Evolutionary conservation across 2,797 vertebrate species (phyloP).

Genomic region (Pampus argenteus): DNA sequence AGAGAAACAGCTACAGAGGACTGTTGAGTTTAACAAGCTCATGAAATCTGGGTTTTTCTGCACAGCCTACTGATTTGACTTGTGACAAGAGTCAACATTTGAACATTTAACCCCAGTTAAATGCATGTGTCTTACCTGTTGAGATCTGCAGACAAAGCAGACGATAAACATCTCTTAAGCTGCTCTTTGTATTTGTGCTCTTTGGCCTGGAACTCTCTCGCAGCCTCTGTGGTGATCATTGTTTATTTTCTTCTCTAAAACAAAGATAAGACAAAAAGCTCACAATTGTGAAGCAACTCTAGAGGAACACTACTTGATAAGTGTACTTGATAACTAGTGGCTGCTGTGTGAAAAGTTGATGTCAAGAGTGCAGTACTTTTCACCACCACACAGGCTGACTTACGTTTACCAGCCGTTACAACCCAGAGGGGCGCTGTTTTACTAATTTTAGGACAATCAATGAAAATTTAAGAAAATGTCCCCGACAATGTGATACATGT

Average conservation of each 20-base stretch:
- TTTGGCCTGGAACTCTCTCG: slow-evolving; percentile 74
- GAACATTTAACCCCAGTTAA: neutral
- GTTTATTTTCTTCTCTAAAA: slow-evolving; percentile 26
- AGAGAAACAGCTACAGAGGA: too few relatives aligned
- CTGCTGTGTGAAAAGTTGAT: neutral
- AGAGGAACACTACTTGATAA: neutral
- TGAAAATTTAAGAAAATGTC: slow-evolving; percentile 9
- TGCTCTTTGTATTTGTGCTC: slow-evolving; percentile 81
- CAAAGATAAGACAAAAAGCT: slow-evolving; percentile 12
- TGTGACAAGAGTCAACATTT: slow-evolving; percentile 1
- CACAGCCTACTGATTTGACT: neutral
- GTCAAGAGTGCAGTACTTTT: neutral
- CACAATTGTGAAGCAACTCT: neutral
- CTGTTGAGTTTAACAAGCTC: too few relatives aligned
- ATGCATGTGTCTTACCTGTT: slow-evolving; percentile 50
- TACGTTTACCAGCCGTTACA: neutral
- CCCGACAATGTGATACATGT: neutral
- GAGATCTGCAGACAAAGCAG: slow-evolving; percentile 86
- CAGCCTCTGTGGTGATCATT: slow-evolving; percentile 73
- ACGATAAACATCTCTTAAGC: slow-evolving; percentile 83
- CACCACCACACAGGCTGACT: slow-evolving; percentile 2
- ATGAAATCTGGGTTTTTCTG: neutral
- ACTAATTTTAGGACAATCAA: neutral
- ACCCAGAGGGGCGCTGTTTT: slow-evolving; percentile 48
- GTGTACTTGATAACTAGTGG: neutral